These are phyloP conservation scores for Distichodus sexfasciatus DNA, from an alignment of 2,797 vertebrate genomes.

Conservation along the genomic window DNA sequence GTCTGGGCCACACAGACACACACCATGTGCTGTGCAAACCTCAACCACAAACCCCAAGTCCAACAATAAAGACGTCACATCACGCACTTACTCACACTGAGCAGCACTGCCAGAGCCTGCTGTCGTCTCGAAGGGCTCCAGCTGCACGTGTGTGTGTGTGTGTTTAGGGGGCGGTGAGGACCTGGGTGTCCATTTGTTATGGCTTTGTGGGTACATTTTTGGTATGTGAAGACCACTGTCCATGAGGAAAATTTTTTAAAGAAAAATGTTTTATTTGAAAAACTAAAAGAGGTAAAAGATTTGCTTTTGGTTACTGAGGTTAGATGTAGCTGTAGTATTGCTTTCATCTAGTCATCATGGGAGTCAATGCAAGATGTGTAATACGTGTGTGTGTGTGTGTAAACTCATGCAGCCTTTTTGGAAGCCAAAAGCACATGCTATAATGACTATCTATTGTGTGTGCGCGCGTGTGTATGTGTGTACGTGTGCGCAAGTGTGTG, in stretches of 20 bases:
- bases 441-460: conserved; percentile 17
- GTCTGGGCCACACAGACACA: conserved; percentile 43
- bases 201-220: too few species aligned
- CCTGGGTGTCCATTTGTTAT: too few species aligned
- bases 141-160: conserved; percentile 21
- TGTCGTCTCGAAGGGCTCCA: conserved; percentile 9
- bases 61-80: conserved; percentile 37
- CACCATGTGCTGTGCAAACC: conserved; percentile 3
- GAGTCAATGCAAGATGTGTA: too few species aligned
- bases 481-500: conserved; percentile 18
- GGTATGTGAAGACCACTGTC: too few species aligned
- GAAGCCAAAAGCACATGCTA: conserved; percentile 37
- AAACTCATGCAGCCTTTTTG: conserved; percentile 16
- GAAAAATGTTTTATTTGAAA: too few species aligned
- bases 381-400: too few species aligned
- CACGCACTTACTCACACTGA: background rate
- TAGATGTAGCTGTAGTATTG: too few species aligned
- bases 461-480: background rate
- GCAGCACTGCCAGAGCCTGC: conserved; percentile 20
- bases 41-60: conserved; percentile 41
- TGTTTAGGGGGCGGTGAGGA: too few species aligned
- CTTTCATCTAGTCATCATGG: too few species aligned
- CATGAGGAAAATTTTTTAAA: too few species aligned
- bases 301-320: too few species aligned
- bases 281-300: too few species aligned